Evolutionary conservation across 2,113 vertebrate species (phyloP).

Genomic region (Australoheros scitulus): DNA sequence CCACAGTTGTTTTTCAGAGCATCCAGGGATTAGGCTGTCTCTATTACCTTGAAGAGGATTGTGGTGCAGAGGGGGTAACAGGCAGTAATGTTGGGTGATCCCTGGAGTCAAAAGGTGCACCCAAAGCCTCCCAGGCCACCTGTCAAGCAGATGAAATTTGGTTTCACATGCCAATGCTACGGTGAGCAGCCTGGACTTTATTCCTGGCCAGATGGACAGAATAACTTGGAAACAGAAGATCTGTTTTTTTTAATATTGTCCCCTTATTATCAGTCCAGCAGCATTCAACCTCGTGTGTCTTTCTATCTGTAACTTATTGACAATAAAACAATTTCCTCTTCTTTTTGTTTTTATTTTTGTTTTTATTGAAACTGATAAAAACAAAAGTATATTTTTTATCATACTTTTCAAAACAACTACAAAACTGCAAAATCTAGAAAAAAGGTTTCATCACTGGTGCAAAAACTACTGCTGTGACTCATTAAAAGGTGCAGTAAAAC

Average conservation of each 20-base stretch:
- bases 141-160: background rate
- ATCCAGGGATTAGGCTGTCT: slow-evolving; percentile 1
- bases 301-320: background rate
- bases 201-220: background rate
- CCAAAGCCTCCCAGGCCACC: background rate
- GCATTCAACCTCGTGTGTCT: fast-evolving
- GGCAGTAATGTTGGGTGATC: background rate
- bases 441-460: background rate
- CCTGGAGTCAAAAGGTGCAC: background rate
- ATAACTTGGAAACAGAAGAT: background rate
- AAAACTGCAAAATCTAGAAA: background rate
- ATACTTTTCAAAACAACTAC: background rate
- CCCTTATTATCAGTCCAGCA: background rate
- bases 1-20: background rate
- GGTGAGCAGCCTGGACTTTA: background rate
- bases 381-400: background rate
- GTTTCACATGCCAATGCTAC: background rate
- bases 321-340: fast-evolving
- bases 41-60: slow-evolving; percentile 4
- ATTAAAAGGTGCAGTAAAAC: background rate
- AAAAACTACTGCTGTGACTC: background rate
- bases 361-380: background rate
- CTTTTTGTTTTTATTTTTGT: background rate
- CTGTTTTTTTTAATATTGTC: background rate
- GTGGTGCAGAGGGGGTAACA: slow-evolving; percentile 4